Evolutionary conservation across 1,140 invertebrate genomes (phyloP), one percentile per base, ranked within the genome.

Genomic region (Stenopsyche tienmushanensis): DNA sequence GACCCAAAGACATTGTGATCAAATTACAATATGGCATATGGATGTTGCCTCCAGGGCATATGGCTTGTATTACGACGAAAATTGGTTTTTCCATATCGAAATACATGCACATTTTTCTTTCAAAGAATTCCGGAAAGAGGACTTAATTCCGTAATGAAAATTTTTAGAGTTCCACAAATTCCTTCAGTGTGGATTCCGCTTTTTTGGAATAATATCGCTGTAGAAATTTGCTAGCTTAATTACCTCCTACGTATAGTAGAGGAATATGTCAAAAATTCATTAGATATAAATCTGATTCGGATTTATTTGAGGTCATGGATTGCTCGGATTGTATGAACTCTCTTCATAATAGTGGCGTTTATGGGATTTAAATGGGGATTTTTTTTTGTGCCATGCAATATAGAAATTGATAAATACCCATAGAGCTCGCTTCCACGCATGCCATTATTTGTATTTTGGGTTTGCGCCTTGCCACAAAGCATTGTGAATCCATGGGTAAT

Each of bases 381-480:
- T 44, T 44, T 3, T 15, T 44, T 15, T 44, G 29, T 39, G 29
- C 29, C 13, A 39, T 39, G 13, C 13, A 5, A 39, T 39, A 39
- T 39, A 39, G n/a, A n/a, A 8, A 13, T 39, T 39, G 13, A 39
- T 13, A 39, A 7, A 39, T 39, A 39, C 34, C 7, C 34, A 39
- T 39, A 8, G 7, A 8, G 13, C 34, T 15, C 13, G n/a, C n/a
- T n/a, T n/a, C n/a, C 29, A 13, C 5, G 29, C 39, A n/a, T 23
- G 57, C 42, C 24, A 26, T 60, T 60, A 60, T 60, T 60, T 60
- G 57, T 23, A 2, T 47, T 47, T 47, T 60, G 57, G 42, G 57
- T 49, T 60, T 60, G 21, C 57, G 57, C 57, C 57, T 60, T 42
- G 20, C 57, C 57, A 47, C 57, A 60, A 60, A 60, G 57, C n/a